Base-by-base conservation (phyloP, 1,140 invertebrate genomes). In the Subanguina moxae region DNA sequence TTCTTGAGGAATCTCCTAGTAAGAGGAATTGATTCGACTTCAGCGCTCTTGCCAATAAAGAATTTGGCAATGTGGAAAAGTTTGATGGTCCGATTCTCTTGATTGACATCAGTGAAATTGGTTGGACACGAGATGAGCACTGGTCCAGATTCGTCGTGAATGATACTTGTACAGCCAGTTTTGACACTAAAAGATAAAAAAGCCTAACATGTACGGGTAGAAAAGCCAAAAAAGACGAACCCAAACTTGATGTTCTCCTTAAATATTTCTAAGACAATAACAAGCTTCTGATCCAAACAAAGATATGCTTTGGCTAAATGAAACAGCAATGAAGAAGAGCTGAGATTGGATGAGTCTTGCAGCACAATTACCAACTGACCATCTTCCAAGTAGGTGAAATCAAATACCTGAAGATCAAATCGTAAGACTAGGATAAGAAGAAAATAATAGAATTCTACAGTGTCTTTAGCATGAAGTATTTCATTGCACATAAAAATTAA, bases 71-170 rank as follows among this genome's bases (percentile, higher is more conserved):
- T 42, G 42, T 71, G 66, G 23, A 70, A 46, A 13, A 68, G 46
- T 46, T 70, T 28, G 11, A 70, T 58, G 19, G 48, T 63, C 15
- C 68, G 67, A 42, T 19, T 58, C 57, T 69, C 28, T 30, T 11
- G 27, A 38, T 23, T 71, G 25, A 59, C 43, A 30, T 62, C 64
- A n/a, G 52, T 19, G 21, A 65, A 65, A 45, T 65, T 70, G 46
- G 48, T 71, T 21, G 68, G 68, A 43, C 48, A 70, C n/a, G 67
- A 57, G 17, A 70, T 42, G 28, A 70, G 52, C 25, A 70, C 68
- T 30, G 68, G 68, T 8, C 68, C 68, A 43, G 28, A 59, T 45
- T 70, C 68, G 42, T 71, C 66, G 15, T 38, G 67, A 25, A 70
- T 71, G 27, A 70, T 38, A 21, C 57, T 52, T 3, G 66, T 58